Conservation (phyloP, 2,113 vertebrate genomes). For the Colaptes auratus region DNA sequence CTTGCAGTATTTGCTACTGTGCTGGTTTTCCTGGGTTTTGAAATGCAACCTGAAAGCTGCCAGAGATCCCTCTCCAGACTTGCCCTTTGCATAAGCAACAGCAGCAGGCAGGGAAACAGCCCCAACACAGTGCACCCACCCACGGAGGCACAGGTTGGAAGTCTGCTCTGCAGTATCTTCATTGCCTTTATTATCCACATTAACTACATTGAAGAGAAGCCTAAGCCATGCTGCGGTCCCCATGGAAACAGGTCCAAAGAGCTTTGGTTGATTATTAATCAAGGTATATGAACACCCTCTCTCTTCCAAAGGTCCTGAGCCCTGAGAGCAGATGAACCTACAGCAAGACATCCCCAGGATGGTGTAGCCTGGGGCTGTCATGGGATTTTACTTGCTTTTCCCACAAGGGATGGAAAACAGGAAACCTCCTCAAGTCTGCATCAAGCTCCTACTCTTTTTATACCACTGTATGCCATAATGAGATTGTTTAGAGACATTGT, state of each 20-base stretch:
- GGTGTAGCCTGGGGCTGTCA: background rate
- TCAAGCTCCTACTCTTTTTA: background rate
- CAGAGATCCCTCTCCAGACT: background rate
- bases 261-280: slow-evolving; percentile 6
- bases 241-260: slow-evolving; percentile 62
- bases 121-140: background rate
- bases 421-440: background rate
- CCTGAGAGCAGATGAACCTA: background rate
- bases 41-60: background rate
- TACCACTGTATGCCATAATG: background rate
- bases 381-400: background rate
- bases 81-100: background rate
- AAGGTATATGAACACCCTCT: background rate
- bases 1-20: background rate
- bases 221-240: slow-evolving; percentile 8
- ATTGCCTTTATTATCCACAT: background rate
- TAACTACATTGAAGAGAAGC: background rate
- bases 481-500: background rate
- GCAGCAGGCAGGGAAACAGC: background rate
- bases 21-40: background rate
- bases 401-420: background rate
- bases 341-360: background rate
- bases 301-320: background rate
- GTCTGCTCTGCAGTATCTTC: slow-evolving; percentile 2
- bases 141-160: background rate